phyloP scores from a whole-genome alignment of 2,888 invertebrate genomes.

The Pediacus dermestoides region DNA sequence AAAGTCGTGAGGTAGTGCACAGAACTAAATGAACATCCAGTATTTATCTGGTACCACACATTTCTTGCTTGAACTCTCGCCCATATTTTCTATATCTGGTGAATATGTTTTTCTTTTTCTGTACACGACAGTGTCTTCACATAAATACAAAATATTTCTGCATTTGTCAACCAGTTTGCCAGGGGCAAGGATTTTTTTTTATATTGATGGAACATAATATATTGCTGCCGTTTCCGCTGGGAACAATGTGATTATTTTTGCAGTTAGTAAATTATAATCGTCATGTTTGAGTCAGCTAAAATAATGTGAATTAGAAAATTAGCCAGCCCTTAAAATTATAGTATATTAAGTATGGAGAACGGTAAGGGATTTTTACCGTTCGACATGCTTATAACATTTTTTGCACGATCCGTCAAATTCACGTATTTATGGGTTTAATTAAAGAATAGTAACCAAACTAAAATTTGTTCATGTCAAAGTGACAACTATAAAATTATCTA shows the following conservation, averaged over 20 bases:
- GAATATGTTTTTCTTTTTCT: neutral
- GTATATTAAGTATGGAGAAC: too few relatives aligned
- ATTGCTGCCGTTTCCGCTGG: neutral
- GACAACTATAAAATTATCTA: too few relatives aligned
- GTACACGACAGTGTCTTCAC: neutral
- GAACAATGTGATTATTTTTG: slow-evolving; percentile 1
- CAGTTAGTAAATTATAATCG: neutral
- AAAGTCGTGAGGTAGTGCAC: too few relatives aligned
- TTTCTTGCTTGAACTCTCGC: too few relatives aligned
- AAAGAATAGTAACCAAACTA: too few relatives aligned
- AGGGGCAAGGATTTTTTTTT: neutral
- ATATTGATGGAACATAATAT: neutral
- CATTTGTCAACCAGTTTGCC: slow-evolving; percentile 1
- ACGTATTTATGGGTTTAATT: too few relatives aligned
- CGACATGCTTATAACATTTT: too few relatives aligned
- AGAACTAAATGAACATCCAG: too few relatives aligned
- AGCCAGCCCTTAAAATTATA: neutral
- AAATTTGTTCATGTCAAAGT: too few relatives aligned
- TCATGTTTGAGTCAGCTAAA: slow-evolving; percentile 1
- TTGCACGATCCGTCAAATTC: too few relatives aligned
- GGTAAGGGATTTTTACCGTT: too few relatives aligned
- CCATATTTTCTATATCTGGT: neutral
- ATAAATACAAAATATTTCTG: neutral
- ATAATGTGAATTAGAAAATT: neutral
- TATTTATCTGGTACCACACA: too few relatives aligned